phyloP scores from a whole-genome alignment of 2,113 vertebrate genomes.

The Bufo gargarizans region DNA sequence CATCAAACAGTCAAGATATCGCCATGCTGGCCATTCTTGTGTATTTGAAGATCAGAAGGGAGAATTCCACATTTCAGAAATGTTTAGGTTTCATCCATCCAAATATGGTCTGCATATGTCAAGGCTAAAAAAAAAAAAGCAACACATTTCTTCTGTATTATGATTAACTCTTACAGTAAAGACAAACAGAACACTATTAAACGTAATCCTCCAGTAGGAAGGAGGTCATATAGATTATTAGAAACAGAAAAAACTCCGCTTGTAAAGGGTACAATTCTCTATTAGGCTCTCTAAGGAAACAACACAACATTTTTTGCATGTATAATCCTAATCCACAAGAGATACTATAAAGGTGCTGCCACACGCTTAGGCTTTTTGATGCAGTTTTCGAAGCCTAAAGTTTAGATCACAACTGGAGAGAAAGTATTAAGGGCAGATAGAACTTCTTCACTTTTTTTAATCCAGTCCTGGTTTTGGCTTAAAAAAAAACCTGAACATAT shows the following conservation, averaged over 20 bases:
- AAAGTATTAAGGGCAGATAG: too few relatives aligned
- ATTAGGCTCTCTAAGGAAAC: too few relatives aligned
- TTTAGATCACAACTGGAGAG: too few relatives aligned
- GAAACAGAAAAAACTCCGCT: background rate
- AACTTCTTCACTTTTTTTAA: too few relatives aligned
- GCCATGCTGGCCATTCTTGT: conserved; percentile 17
- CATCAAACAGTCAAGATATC: conserved; percentile 43
- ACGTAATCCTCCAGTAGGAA: background rate
- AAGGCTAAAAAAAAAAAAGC: background rate
- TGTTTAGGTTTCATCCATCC: conserved; percentile 39
- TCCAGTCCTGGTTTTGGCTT: too few relatives aligned
- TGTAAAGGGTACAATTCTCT: background rate
- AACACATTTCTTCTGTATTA: background rate
- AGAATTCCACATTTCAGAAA: conserved; percentile 49
- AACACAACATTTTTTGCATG: too few relatives aligned
- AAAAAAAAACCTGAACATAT: too few relatives aligned
- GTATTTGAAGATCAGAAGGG: conserved; percentile 45
- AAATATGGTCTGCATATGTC: conserved; percentile 42
- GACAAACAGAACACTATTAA: background rate
- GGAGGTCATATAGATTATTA: background rate
- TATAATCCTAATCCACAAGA: too few relatives aligned
- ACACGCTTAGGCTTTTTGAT: too few relatives aligned
- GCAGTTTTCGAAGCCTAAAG: too few relatives aligned
- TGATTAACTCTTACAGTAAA: too few relatives aligned
- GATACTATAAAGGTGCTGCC: too few relatives aligned